These are phyloP conservation scores for Silurus lanzhouensis DNA, from an alignment of 2,797 vertebrate genomes.

Conservation along the genomic window DNA sequence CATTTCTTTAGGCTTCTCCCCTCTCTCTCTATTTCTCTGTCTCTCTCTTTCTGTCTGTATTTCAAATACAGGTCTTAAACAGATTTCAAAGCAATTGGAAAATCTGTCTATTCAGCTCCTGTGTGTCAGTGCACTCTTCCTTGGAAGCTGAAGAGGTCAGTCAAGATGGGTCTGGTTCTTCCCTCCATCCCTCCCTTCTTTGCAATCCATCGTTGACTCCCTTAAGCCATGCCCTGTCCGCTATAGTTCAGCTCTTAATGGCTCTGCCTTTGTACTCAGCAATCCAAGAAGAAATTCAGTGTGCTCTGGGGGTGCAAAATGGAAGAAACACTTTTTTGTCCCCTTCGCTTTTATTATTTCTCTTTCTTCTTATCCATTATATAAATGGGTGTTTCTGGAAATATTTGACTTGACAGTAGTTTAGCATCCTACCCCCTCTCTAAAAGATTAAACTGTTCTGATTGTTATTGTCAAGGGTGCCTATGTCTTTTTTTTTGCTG, in stretches of 20 bases:
- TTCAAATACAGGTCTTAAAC: constrained; percentile 79
- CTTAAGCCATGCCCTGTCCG: constrained; percentile 83
- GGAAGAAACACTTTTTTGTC: constrained; percentile 81
- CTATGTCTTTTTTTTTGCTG: constrained; percentile 46
- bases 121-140: constrained; percentile 81
- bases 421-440: constrained; percentile 70
- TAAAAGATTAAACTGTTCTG: constrained; percentile 81
- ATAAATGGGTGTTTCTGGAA: constrained; percentile 81
- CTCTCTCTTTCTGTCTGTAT: constrained; percentile 34
- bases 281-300: constrained; percentile 86
- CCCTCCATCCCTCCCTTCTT: constrained; percentile 69
- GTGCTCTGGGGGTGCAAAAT: constrained; percentile 77
- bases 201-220: constrained; percentile 89
- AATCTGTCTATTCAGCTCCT: constrained; percentile 93
- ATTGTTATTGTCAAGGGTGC: constrained; percentile 77
- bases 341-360: constrained; percentile 67
- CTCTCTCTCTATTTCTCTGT: constrained; percentile 48
- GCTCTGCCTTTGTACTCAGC: constrained; percentile 93
- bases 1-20: constrained; percentile 82
- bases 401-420: constrained; percentile 90
- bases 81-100: constrained; percentile 99
- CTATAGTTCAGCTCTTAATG: constrained; percentile 87
- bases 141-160: constrained; percentile 84
- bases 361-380: constrained; percentile 76
- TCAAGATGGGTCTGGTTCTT: constrained; percentile 89